phyloP scores from a whole-genome alignment of 1,140 invertebrate species.

The Drosophila busckii region DNA sequence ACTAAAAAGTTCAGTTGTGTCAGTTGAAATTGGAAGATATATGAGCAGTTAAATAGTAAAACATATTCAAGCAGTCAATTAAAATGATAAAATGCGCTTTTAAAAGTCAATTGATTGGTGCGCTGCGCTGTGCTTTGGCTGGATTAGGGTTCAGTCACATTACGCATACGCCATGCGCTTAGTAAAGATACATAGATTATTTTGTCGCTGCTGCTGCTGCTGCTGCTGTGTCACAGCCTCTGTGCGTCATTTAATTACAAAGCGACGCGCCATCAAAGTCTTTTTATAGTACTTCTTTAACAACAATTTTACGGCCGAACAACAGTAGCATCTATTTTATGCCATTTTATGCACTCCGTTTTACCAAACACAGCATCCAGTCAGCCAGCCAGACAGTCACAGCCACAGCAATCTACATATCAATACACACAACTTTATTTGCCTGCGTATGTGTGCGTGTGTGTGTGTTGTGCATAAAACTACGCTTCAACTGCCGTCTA shows the following conservation, averaged over 20 bases:
- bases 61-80: constrained; percentile 44
- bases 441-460: neutral
- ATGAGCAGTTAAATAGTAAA: constrained; percentile 11
- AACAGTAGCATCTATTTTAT: constrained; percentile 43
- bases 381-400: constrained; percentile 9
- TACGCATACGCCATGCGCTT: constrained; percentile 47
- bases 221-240: constrained; percentile 2
- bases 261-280: constrained; percentile 64
- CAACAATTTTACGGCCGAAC: constrained; percentile 59
- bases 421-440: neutral
- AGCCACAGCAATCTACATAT: constrained; percentile 19
- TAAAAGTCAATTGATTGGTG: constrained; percentile 34
- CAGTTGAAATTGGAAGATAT: neutral
- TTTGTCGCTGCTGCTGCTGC: neutral
- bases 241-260: constrained; percentile 63
- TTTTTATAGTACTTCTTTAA: constrained; percentile 68
- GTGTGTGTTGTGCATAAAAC: constrained; percentile 8
- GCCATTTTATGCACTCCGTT: constrained; percentile 65
- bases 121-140: neutral
- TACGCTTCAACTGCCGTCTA: constrained; percentile 28
- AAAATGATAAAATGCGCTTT: constrained; percentile 45
- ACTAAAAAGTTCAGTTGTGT: neutral
- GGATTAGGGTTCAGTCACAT: constrained; percentile 59
- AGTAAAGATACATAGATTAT: neutral
- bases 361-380: constrained; percentile 17